Base-by-base conservation (phyloP, 1,140 invertebrate species). In the Meloidogyne hapla region DNA sequence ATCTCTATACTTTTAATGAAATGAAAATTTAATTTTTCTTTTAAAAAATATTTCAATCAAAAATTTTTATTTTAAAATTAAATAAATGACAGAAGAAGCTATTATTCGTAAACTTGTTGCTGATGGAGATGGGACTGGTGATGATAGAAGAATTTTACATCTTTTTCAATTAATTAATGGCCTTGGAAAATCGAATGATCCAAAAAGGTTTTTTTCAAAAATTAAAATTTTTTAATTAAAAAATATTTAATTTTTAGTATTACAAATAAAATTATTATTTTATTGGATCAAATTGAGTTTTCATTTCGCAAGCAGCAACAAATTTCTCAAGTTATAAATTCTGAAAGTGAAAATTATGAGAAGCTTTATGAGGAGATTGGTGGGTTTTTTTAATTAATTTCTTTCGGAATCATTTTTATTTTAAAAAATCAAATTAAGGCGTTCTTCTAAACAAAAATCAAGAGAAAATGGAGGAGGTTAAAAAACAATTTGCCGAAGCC, bases 111-210 rank as follows among this genome's bases (percentile, higher is more conserved):
- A 81, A 69, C 66, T 83, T 21, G 62, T 81, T 13, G 80, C 80
- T 23, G 81, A 81, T 63, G 81, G 80, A 18, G 75, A 83, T 74
- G 80, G 80, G 21, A 83, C 81, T 56, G 65, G 78, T 33, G 80
- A 81, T 38, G 80, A 81, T 63, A 65, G 66, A 33, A 74, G 81
- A n/a, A 77, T 81, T 21, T 33, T 80, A 12, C 68, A 80, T 42
- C 66, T 81, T 12, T 79, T 81, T 64, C 23, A 40, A 33, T 48
- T 80, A 15, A 45, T 79, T 26, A 38, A 40, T n/a, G 26, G 21
- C 13, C 38, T 78, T n/a, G 75, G 23, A 48, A 79, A 80, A 70
- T n/a, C 77, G 13, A 73, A 64, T 18, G 68, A 79, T 28, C 33
- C 77, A 15, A 70, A 79, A 80, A 81, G 61, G 74, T 69, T 42